phyloP scores from a whole-genome alignment of 1,140 invertebrate species.

The Nylanderia fulva region DNA sequence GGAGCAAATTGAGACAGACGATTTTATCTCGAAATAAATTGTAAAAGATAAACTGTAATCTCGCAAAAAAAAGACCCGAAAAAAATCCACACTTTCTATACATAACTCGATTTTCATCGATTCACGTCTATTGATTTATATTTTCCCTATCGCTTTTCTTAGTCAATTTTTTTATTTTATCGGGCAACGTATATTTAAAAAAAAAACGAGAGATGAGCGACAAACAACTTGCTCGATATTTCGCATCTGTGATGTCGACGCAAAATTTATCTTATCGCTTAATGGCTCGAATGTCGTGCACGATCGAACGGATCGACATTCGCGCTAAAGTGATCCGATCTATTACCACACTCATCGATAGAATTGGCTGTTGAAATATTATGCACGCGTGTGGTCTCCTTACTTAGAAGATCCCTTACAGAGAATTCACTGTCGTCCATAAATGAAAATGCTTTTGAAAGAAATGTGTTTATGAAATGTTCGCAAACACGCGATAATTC shows the following conservation, averaged over 20 bases:
- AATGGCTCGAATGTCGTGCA: neutral
- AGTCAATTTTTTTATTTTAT: neutral
- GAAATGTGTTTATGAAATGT: neutral
- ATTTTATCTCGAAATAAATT: neutral
- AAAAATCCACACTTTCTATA: neutral
- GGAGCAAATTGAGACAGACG: neutral
- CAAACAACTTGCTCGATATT: constrained; percentile 15
- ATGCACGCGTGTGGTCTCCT: neutral
- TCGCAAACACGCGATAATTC: neutral
- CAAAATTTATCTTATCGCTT: constrained; percentile 56
- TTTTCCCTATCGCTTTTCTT: neutral
- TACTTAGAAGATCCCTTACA: neutral
- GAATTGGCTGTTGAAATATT: constrained; percentile 15
- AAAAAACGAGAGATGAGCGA: constrained; percentile 10
- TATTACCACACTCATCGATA: constrained; percentile 33
- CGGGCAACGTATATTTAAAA: neutral
- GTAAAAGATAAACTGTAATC: no score
- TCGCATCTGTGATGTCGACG: constrained; percentile 14
- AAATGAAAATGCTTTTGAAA: constrained; percentile 21
- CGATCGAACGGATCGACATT: constrained; percentile 5
- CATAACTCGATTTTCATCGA: neutral
- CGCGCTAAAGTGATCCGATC: neutral
- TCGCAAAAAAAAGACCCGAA: neutral
- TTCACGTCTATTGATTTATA: neutral
- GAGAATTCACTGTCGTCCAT: neutral